Conservation (phyloP, 2,113 vertebrate genomes). For the Trachemys scripta region DNA sequence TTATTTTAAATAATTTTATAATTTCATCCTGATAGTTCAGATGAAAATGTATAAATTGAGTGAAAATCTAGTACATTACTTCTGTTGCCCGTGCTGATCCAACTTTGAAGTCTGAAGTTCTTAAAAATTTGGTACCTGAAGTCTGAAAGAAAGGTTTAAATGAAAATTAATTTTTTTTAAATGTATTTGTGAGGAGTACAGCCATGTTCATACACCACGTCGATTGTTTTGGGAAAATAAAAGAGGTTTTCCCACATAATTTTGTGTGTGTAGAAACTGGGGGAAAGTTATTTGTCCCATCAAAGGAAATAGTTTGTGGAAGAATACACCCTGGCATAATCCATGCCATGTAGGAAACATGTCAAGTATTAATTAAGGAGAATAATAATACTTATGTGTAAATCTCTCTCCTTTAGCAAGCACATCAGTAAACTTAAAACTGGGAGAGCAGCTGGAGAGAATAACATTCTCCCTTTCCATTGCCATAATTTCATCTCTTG, state of each 20-base stretch:
- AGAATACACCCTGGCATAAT: background rate
- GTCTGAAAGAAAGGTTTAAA: background rate
- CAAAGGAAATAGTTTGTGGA: background rate
- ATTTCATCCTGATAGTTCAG: background rate
- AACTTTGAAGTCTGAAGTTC: background rate
- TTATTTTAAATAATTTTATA: accelerated
- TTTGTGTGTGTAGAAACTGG: background rate
- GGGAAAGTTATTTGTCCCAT: background rate
- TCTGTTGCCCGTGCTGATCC: accelerated
- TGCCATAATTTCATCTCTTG: background rate
- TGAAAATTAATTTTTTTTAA: background rate
- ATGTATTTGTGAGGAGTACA: background rate
- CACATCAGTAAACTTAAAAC: too few species aligned
- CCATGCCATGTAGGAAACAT: background rate
- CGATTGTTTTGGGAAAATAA: background rate
- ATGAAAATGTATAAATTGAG: background rate
- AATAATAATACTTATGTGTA: background rate
- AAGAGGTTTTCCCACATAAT: background rate
- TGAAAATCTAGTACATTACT: accelerated
- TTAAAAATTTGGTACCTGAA: accelerated
- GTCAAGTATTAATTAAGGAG: background rate
- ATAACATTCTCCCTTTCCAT: background rate
- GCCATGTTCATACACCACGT: background rate
- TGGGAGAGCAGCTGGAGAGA: too few species aligned
- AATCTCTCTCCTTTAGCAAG: background rate